A percentile compares a stretch with the other conserved stretches of the same genome.
phyloP scores from a whole-genome alignment of 2,888 invertebrate species.

The Lottia gigantea region DNA sequence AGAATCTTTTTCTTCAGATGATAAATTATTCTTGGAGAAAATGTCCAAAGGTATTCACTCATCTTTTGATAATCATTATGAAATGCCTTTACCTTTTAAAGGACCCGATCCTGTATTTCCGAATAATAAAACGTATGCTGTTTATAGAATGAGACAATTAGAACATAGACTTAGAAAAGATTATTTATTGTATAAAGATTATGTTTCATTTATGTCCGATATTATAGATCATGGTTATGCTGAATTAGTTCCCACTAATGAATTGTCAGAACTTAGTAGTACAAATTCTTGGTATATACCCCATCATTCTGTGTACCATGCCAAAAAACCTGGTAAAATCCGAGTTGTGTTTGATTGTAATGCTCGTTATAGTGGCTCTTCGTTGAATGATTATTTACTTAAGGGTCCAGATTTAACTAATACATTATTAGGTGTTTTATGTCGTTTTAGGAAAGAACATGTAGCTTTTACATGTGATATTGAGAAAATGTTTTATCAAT shows the following conservation, averaged over 20 bases:
- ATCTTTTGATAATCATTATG: too few relatives aligned
- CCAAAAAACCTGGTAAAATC: too few relatives aligned
- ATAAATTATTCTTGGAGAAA: conserved; percentile 12
- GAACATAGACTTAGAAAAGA: conserved; percentile 8
- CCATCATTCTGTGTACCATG: neutral
- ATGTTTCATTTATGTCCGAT: conserved; percentile 17
- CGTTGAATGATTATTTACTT: conserved; percentile 27
- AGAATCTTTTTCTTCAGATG: neutral
- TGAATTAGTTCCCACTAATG: neutral
- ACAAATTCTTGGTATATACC: neutral
- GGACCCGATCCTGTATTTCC: conserved; percentile 12
- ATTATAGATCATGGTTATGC: conserved; percentile 20
- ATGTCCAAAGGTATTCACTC: conserved; percentile 11
- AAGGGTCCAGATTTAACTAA: conserved; percentile 35
- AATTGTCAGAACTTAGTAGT: neutral
- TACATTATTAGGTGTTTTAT: conserved; percentile 30
- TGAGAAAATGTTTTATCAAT: too few relatives aligned
- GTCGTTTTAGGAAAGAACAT: conserved; percentile 26
- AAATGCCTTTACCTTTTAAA: conserved; percentile 27
- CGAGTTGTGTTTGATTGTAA: conserved; percentile 35
- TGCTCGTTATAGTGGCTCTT: conserved; percentile 19
- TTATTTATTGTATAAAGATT: conserved; percentile 9
- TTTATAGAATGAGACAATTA: conserved; percentile 15
- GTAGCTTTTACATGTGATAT: conserved; percentile 30
- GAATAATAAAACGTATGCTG: conserved; percentile 22